Conservation (phyloP, 2,888 invertebrate genomes). For the Mimumesa dahlbomi region DNA sequence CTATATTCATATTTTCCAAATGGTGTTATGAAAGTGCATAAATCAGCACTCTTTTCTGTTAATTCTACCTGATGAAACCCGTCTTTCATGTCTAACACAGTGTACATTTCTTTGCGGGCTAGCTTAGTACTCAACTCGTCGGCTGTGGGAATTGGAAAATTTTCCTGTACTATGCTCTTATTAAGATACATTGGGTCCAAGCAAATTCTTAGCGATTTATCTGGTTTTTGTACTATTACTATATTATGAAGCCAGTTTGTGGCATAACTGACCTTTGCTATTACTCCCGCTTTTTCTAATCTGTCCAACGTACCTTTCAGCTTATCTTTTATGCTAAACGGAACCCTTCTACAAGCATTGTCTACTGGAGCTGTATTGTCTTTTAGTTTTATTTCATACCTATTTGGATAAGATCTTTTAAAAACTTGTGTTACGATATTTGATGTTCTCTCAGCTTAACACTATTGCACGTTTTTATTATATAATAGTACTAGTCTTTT, state of each 20-base stretch:
- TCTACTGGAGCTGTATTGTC: not conserved
- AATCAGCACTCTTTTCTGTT: conserved; percentile 28
- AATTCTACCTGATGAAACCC: conserved; percentile 50
- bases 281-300: conserved; percentile 8
- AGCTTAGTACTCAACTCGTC: conserved; percentile 10
- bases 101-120: conserved; percentile 31
- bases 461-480: too few relatives aligned
- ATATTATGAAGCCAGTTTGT: conserved; percentile 38
- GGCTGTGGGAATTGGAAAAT: conserved; percentile 1
- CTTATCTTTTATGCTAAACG: conserved; percentile 1
- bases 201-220: conserved; percentile 30
- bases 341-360: conserved; percentile 4
- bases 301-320: not conserved
- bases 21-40: conserved; percentile 49
- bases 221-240: conserved; percentile 24
- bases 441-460: too few relatives aligned
- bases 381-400: conserved; percentile 4
- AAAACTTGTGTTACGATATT: too few relatives aligned
- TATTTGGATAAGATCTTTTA: conserved; percentile 2
- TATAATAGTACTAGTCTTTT: not conserved
- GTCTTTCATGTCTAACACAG: conserved; percentile 42
- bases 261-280: conserved; percentile 24
- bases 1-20: conserved; percentile 64
- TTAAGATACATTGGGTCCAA: conserved; percentile 13
- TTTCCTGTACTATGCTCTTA: not conserved